phyloP scores from a whole-genome alignment of 2,113 vertebrate genomes.

The Progne subis region DNA sequence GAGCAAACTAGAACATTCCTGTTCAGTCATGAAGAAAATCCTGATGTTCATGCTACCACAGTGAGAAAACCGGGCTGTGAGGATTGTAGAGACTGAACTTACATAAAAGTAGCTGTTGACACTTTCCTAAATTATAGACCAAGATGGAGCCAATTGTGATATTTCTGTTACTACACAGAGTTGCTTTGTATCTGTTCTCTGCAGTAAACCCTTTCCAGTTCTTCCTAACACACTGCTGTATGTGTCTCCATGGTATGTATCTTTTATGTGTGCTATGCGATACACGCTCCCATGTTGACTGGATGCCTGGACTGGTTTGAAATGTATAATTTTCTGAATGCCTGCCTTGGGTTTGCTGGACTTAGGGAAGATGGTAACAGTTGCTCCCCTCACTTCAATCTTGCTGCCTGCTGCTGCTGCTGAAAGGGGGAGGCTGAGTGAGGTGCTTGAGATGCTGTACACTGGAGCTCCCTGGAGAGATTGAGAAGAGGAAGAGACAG shows the following conservation, averaged over 20 bases:
- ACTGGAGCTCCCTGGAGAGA: not conserved
- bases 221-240: not conserved
- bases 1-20: not conserved
- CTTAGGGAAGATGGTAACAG: not conserved
- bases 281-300: rapidly evolving
- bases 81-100: not conserved
- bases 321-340: not conserved
- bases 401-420: not conserved
- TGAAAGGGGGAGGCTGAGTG: not conserved
- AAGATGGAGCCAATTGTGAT: not conserved
- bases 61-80: rapidly evolving
- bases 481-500: not conserved
- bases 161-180: not conserved
- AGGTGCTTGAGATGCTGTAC: not conserved
- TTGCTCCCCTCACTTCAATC: not conserved
- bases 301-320: not conserved
- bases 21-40: not conserved
- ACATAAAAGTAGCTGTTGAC: not conserved
- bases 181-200: not conserved
- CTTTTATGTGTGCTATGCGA: not conserved
- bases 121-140: not conserved
- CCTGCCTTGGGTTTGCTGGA: not conserved
- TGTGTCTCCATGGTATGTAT: not conserved
- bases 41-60: not conserved
- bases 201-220: not conserved